Base-by-base conservation (phyloP, 1,140 invertebrate species). In the Drosophila sucinea region DNA sequence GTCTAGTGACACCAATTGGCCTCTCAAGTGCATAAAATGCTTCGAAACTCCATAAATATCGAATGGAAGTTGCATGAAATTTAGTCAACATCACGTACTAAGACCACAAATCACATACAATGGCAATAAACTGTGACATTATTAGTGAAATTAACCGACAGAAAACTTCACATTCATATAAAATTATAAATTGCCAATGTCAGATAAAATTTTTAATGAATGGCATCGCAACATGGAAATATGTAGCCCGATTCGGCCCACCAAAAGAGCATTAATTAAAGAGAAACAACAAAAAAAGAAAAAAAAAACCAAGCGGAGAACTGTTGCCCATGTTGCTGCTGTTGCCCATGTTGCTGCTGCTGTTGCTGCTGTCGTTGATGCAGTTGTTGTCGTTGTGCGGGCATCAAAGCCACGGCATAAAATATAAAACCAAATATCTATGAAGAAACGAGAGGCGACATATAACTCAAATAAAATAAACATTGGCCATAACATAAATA, bases 391-490 rank as follows among this genome's bases (percentile, higher is more conserved):
- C 33, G 74, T 58, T 71, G 69, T 71, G 73, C 70, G 63, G 73
- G 47, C 72, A 70, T 69, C 66, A 73, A 77, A 77, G 60, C 67
- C 33, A 25, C 70, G 6, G 51, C 73, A 77, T 81, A 67, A 81
- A 76, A 71, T 70, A 38, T 60, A 65, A 44, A 44, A 65, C 29
- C 51, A 51, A 69, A 77, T 77, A 81, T 47, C 77, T 79, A 38
- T 67, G 70, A 63, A 73, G 68, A 56, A 56, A 66, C 66, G 73
- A 65, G 77, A 67, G 44, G 81, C 73, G 79, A 79, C 83, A 79
- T 82, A 79, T 87, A 86, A 87, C 76, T 86, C 83, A 87, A 86
- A 86, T 83, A 77, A 86, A 86, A 87, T 71, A 86, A 86, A 79
- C 83, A 86, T 86, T 77, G 72, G 76, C 79, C 79, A 76, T 87